A percentile compares a stretch with the other conserved stretches of the same genome.
Conservation (phyloP, 64 coral and sea anemone species). For the Stichodactyla helianthus region DNA sequence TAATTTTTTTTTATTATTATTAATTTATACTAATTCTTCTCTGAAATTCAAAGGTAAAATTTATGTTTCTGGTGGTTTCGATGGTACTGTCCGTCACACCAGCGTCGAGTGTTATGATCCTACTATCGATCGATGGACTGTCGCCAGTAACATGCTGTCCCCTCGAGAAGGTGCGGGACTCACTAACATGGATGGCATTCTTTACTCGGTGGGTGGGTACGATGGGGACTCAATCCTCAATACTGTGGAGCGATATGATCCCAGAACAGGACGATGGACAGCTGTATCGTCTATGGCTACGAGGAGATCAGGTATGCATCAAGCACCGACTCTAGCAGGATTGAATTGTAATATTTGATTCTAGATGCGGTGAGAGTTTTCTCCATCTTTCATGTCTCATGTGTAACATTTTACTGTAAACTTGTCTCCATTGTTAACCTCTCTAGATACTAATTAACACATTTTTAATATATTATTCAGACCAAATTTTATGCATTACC, state of each 20-base stretch:
- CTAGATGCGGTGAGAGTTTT: too few species aligned
- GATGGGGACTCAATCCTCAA: slow-evolving; percentile 84
- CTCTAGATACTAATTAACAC: too few species aligned
- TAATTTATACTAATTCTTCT: too few species aligned
- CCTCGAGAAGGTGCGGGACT: slow-evolving; percentile 84
- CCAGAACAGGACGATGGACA: slow-evolving; percentile 83
- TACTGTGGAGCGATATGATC: slow-evolving; percentile 87
- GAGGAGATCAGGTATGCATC: slow-evolving; percentile 66
- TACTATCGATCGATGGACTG: slow-evolving; percentile 89
- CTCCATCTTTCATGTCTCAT: too few species aligned
- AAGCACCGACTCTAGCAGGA: background rate
- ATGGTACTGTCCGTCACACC: slow-evolving; percentile 76
- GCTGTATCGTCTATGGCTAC: slow-evolving; percentile 81
- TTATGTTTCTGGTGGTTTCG: slow-evolving; percentile 94
- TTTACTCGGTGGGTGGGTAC: slow-evolving; percentile 93
- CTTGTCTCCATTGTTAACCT: too few species aligned
- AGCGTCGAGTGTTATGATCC: slow-evolving; percentile 94
- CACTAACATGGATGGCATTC: slow-evolving; percentile 73
- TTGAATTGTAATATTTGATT: background rate
- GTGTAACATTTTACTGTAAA: too few species aligned
- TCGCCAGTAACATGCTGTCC: slow-evolving; percentile 68
- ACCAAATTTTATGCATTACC: too few species aligned
- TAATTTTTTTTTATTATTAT: too few species aligned
- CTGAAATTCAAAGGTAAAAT: slow-evolving; percentile 68
- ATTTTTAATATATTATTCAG: too few species aligned